phyloP scores from a whole-genome alignment of 2,113 vertebrate genomes.

The Jacana jacana region DNA sequence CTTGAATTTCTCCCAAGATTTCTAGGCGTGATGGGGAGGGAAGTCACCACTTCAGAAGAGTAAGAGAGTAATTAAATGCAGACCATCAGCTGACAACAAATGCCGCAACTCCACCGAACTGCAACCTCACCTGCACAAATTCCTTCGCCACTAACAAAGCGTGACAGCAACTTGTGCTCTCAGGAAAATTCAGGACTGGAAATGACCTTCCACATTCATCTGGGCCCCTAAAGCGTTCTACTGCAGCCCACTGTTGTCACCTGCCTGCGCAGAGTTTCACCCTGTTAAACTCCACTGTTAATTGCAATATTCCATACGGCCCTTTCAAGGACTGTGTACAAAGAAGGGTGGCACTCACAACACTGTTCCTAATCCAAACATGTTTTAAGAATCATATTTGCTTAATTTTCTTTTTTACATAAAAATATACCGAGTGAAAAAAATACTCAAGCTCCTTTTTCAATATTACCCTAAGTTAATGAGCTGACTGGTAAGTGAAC shows the following conservation, averaged over 20 bases:
- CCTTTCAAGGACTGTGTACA: not conserved
- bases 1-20: not conserved
- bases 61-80: not conserved
- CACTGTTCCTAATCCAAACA: not conserved
- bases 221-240: not conserved
- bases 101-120: not conserved
- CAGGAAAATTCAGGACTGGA: not conserved
- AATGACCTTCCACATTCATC: not conserved
- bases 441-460: slow-evolving; percentile 24
- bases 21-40: not conserved
- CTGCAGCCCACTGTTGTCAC: not conserved
- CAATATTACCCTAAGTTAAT: slow-evolving; percentile 57
- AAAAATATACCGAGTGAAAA: slow-evolving; percentile 46
- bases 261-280: not conserved
- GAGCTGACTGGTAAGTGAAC: slow-evolving; percentile 56
- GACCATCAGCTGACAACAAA: not conserved
- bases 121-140: not conserved
- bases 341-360: not conserved
- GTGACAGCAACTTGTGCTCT: not conserved
- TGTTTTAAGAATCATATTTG: slow-evolving; percentile 40
- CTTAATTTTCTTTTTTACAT: slow-evolving; percentile 27
- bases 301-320: not conserved
- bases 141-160: not conserved
- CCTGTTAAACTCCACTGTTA: not conserved
- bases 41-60: not conserved